Evolutionary conservation across 2,888 invertebrate genomes (phyloP).

Genomic region (Colletes collaris): DNA sequence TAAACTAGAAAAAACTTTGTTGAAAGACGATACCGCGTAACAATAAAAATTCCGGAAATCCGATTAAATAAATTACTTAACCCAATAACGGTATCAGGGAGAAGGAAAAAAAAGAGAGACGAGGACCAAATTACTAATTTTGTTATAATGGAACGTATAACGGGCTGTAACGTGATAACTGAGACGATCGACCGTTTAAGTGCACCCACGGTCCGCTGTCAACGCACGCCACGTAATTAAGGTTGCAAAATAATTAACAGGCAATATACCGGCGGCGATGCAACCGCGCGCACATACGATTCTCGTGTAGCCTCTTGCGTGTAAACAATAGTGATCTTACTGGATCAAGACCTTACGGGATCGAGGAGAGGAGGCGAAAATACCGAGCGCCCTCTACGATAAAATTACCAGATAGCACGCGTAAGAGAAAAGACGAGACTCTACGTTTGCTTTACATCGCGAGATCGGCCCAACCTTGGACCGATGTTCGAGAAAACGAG

Average conservation of each 20-base stretch:
- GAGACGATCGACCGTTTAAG: slow-evolving; percentile 1
- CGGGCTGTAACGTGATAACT: not conserved
- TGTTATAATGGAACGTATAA: not conserved
- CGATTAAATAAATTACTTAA: too few species aligned
- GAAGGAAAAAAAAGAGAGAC: too few species aligned
- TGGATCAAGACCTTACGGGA: slow-evolving; percentile 45
- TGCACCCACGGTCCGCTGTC: not conserved
- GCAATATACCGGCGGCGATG: slow-evolving; percentile 3
- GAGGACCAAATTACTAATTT: too few species aligned
- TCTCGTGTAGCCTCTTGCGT: slow-evolving; percentile 9
- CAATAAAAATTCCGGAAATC: too few species aligned
- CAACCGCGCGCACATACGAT: not conserved
- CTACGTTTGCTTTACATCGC: slow-evolving; percentile 59
- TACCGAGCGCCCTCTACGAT: slow-evolving; percentile 47
- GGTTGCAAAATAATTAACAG: not conserved
- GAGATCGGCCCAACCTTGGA: slow-evolving; percentile 58
- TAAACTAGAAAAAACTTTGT: too few species aligned
- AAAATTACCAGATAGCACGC: slow-evolving; percentile 59
- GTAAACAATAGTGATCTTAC: slow-evolving; percentile 41
- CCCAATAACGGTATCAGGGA: too few species aligned
- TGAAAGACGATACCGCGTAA: too few species aligned
- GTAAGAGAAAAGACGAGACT: slow-evolving; percentile 34
- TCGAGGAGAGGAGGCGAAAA: slow-evolving; percentile 46
- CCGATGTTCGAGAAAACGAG: slow-evolving; percentile 56
- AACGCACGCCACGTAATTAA: not conserved